Evolutionary conservation across 1,140 invertebrate genomes (phyloP), one percentile per base, ranked within the genome.

Genomic region (Caenorhabditis remanei): DNA sequence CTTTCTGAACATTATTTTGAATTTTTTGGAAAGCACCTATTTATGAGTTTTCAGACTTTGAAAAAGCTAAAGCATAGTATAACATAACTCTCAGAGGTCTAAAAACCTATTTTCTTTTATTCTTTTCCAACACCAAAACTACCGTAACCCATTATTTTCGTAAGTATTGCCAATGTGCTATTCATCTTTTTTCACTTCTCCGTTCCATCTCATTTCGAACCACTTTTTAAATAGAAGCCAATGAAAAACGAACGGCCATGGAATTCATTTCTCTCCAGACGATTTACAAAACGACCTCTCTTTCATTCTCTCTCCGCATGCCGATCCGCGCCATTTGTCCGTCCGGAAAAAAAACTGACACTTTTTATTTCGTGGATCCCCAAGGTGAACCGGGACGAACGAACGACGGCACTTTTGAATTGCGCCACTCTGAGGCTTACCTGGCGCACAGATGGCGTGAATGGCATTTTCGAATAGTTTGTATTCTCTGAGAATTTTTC

Each of bases 271-370:
- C 63, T 40, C 63, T 40, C 24, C 43, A n/a, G 24, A 46, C 24
- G 19, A 79, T 11, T 53, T 13, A 79, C 71, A 79, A 50, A 79
- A 79, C 71, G 71, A 50, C 46, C 71, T 46, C 16, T 71, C 16
- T 24, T 40, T 40, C 24, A 32, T 32, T 43, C 24, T 71, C n/a
- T 43, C 8, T 79, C 71, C 71, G 71, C 71, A 79, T 79, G 71
- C 71, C 71, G 71, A 79, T 79, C 71, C 71, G 71, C 71, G 71
- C 71, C 71, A 79, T 79, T 79, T 79, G 71, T 79, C 71, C 46
- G 71, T 79, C 71, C 71, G 71, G 71, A 46, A 79, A 79, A 79
- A 79, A 79, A 79, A 79, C 71, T 79, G 71, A 79, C 71, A 53
- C 71, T 79, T 79, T 79, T 79, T 79, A 71, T 71, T 71, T 16